Base-by-base conservation (phyloP, 2,113 vertebrate genomes). In the Tyrannus savana region DNA sequence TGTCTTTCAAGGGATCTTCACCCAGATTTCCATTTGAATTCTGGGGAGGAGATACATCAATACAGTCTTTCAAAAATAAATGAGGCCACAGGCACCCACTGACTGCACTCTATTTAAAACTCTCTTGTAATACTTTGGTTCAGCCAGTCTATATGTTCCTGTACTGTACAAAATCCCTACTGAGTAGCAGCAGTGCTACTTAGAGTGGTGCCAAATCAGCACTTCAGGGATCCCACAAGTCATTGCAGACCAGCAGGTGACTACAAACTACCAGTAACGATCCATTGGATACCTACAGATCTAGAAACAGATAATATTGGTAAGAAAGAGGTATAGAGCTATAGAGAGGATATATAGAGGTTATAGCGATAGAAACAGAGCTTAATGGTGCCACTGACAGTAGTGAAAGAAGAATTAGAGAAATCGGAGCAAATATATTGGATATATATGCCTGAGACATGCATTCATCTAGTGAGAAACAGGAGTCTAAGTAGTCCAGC, bases 61-160 rank as follows among this genome's bases (percentile, higher is more conserved):
- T 97, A 89, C 78, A 39, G 87, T 74, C 93, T 97, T 97, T 96
- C 74, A 96, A 95, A 97, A 96, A 94, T 97, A 96, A 97, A 97
- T 95, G 93, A 97, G 96, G 95, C 93, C 94, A 91, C 87, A 71
- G 91, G 87, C 95, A 94, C 95, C 94, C 89, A 95, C 95, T 93
- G 95, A 88, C 94, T 94, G 68, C 63, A 67, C 89, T 97, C 87
- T 93, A 93, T 97, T 96, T 97, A 95, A 97, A 97, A 94, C 95
- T 95, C 95, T 79, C 84, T 19, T 73, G 62, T 47, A 93, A 89
- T 76, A 91, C 87, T 93, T 96, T 85, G 91, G 94, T 95, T 95
- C 78, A 96, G 74, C 81, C 91, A 96, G 58, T 96, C 87, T 96
- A 69, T 69, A 93, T 66, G 84, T 89, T 95, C 94, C 76, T 62